Evolutionary conservation across 2,888 invertebrate species (phyloP), one percentile per base, ranked within the genome.

Genomic region (Zootermopsis nevadensis): DNA sequence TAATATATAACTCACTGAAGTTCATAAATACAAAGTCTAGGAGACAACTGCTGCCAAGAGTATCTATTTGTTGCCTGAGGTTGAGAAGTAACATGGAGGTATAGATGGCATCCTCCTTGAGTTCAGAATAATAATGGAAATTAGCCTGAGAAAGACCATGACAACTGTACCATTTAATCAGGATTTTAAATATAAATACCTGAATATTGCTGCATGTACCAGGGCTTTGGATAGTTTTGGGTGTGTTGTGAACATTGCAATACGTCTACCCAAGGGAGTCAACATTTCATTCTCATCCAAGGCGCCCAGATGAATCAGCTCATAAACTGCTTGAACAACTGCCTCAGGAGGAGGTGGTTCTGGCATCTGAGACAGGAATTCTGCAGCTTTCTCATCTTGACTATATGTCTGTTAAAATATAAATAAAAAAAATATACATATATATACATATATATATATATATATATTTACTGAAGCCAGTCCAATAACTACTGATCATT

Each of bases 181-280:
- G 19, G 19, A 15, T 48, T 19, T 48, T 48, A 48, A 48, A 48
- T 48, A 48, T 67, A 77, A 88, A 85, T 87, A 91, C 90, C 89
- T 87, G 79, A 93, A 91, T 12, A 93, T 89, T 0, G 91, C 89
- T 0, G 93, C 89, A 87, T 92, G 91, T n/a, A 94, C 89, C 85
- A 94, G 87, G 1, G 92, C 91, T 87, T 92, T 93, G 0, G 92
- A 92, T 55, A 94, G 87, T 84, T 92, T 92, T 1, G 95, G 95
- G 86, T 92, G 91, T 0, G 93, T 87, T 30, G 92, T 89, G 84
- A 95, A 90, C 0, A 89, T 85, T 0, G 92, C 89, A 0, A 94
- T 88, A 0, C 91, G 86, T 35, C 88, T 88, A 1, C 95, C 95
- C 0, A 95, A 89, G 0, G 93, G 89, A 0, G 95, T 95, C 22